Conservation (phyloP, 2,888 invertebrate species). For the Seira musarum region DNA sequence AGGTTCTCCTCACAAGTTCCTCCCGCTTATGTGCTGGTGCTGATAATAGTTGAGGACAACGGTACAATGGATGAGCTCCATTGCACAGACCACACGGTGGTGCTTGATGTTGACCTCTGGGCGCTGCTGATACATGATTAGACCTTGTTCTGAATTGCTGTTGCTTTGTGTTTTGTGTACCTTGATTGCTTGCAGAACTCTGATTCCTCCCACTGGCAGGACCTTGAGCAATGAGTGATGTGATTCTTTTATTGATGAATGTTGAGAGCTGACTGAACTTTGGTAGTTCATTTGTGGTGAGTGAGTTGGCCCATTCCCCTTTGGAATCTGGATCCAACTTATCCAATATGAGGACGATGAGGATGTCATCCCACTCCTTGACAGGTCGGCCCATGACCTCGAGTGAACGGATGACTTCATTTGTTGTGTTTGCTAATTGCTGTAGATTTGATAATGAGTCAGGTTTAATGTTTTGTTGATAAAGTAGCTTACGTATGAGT, state of each 20-base stretch:
- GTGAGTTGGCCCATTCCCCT: constrained; percentile 29
- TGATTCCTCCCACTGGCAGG: too few species aligned
- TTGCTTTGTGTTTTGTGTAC: neutral
- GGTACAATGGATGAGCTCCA: constrained; percentile 19
- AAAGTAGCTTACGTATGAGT: neutral
- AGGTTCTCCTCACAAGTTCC: neutral
- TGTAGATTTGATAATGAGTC: constrained; percentile 15
- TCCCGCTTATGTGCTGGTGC: neutral
- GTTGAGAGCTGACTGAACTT: constrained; percentile 20
- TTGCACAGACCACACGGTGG: constrained; percentile 15
- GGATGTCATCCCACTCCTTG: constrained; percentile 27
- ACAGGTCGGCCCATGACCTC: constrained; percentile 21
- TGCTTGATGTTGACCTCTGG: neutral
- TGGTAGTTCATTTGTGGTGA: neutral
- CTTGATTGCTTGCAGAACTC: neutral
- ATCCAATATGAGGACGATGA: constrained; percentile 13
- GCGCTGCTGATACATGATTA: constrained; percentile 25
- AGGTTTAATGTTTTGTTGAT: neutral
- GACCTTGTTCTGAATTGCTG: neutral
- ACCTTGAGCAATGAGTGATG: constrained; percentile 23
- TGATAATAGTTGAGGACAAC: constrained; percentile 14
- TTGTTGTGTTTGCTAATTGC: constrained; percentile 1
- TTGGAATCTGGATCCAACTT: constrained; percentile 33
- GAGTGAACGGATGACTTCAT: neutral
- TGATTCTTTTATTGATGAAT: constrained; percentile 23